phyloP scores from a whole-genome alignment of 2,888 invertebrate species.

The Myopa testacea region DNA sequence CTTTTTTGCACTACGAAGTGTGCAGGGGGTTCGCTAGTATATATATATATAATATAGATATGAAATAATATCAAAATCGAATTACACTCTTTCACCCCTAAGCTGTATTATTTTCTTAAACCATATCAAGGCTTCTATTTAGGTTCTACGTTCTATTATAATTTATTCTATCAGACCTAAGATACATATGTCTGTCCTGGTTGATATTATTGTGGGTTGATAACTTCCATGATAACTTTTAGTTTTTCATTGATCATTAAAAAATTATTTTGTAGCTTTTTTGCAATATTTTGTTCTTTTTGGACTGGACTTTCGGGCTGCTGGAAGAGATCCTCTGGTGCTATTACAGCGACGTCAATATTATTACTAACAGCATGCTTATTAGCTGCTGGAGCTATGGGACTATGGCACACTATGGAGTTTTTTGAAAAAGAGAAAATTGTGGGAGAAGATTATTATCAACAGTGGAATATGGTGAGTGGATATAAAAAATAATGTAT shows the following conservation, averaged over 20 bases:
- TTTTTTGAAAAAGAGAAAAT: conserved; percentile 95
- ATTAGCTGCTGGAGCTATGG: conserved; percentile 93
- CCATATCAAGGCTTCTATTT: too few species aligned
- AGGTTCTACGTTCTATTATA: too few species aligned
- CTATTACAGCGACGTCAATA: conserved; percentile 93
- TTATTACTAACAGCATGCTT: conserved; percentile 75
- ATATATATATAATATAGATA: too few species aligned
- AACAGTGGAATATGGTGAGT: conserved; percentile 89
- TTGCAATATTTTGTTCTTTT: conserved; percentile 92
- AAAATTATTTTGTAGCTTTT: conserved; percentile 73
- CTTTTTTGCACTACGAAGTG: too few species aligned
- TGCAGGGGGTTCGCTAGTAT: too few species aligned
- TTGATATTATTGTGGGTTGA: too few species aligned
- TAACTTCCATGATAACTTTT: not conserved
- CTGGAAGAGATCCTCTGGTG: conserved; percentile 94
- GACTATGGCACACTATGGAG: conserved; percentile 95
- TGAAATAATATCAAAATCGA: too few species aligned
- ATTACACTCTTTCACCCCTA: too few species aligned
- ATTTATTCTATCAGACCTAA: too few species aligned
- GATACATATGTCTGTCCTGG: too few species aligned
- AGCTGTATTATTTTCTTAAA: too few species aligned
- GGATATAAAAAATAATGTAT: not conserved
- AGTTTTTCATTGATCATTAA: not conserved
- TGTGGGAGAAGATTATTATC: conserved; percentile 91
- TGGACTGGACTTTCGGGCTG: conserved; percentile 97